Base-by-base conservation (phyloP, 2,888 invertebrate genomes). In the Pilophorus perplexus region DNA sequence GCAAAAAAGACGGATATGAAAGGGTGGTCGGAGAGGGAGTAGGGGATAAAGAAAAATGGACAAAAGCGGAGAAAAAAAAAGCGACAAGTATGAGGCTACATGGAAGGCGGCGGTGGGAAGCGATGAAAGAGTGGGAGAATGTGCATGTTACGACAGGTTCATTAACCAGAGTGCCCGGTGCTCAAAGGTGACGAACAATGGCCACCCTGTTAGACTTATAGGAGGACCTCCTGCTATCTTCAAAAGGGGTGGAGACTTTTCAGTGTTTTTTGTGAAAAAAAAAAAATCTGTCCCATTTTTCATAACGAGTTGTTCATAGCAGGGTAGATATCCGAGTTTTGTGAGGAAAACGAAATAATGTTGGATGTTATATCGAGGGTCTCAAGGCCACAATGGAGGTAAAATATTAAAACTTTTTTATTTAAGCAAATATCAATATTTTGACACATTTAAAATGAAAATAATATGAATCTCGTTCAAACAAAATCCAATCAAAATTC, bases 121-220 rank as follows among this genome's bases (percentile, higher is more conserved):
- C 8, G n/a, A 42, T 14, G 8, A 42, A 18, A 44, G 14, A 20
- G 44, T 3, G 44, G 16, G 44, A 20, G 44, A 20, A 18, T 42
- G 42, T 14, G 4, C 42, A 42, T 42, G 44, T 59, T 59, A 59
- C 42, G 42, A 59, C 59, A 62, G 62, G 62, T 62, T 62, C 62
- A 62, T 62, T 62, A 62, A 62, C 46, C 62, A 46, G 46, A 62
- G 62, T 62, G 46, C 62, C 33, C 28, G 18, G 38, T 25, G 62
- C 62, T 46, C 62, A 62, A 62, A 62, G 62, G 62, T 62, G 62
- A 46, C 48, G 46, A 62, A 62, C 62, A 62, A 62, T 62, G 28
- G 62, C 3, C 20, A 16, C 14, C 40, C 23, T 57, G 40, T 57
- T 57, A 57, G 38, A 23, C 27, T 59, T 42, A 25, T 42, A 42